Conservation (phyloP, 2,888 invertebrate genomes). For the Piscicola geometra region DNA sequence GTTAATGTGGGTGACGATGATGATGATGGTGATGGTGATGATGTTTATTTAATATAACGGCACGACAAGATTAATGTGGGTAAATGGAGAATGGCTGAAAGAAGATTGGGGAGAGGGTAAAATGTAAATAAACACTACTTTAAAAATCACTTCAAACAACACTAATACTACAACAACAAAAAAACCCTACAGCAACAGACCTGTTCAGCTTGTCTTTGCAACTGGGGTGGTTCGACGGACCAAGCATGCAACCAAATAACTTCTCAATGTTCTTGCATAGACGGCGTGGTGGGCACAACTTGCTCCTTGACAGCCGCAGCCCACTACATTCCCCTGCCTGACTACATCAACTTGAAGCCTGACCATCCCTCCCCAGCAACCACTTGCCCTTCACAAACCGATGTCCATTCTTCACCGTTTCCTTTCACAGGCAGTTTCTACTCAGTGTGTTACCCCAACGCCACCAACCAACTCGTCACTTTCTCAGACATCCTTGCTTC, state of each 20-base stretch:
- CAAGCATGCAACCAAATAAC: constrained; percentile 38
- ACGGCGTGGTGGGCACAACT: constrained; percentile 32
- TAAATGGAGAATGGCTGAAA: no score
- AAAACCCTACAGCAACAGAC: constrained; percentile 34
- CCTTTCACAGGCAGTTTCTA: constrained; percentile 39
- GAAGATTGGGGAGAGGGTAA: no score
- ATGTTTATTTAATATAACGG: no score
- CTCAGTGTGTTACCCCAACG: constrained; percentile 20
- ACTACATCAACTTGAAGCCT: constrained; percentile 39
- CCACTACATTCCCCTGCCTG: constrained; percentile 38
- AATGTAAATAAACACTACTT: no score
- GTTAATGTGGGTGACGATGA: background rate
- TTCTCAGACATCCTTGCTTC: constrained; percentile 6
- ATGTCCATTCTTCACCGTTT: constrained; percentile 10
- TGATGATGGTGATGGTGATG: no score
- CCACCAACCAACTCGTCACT: background rate
- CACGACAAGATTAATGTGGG: no score
- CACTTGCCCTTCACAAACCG: constrained; percentile 38
- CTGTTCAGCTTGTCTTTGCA: constrained; percentile 42
- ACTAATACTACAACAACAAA: no score
- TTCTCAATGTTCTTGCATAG: constrained; percentile 40
- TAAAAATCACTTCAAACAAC: no score
- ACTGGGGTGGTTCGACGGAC: constrained; percentile 38
- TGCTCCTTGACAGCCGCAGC: constrained; percentile 35
- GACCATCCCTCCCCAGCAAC: constrained; percentile 6